phyloP scores from a whole-genome alignment of 2,113 vertebrate species.

The Gasterosteus nipponicus region DNA sequence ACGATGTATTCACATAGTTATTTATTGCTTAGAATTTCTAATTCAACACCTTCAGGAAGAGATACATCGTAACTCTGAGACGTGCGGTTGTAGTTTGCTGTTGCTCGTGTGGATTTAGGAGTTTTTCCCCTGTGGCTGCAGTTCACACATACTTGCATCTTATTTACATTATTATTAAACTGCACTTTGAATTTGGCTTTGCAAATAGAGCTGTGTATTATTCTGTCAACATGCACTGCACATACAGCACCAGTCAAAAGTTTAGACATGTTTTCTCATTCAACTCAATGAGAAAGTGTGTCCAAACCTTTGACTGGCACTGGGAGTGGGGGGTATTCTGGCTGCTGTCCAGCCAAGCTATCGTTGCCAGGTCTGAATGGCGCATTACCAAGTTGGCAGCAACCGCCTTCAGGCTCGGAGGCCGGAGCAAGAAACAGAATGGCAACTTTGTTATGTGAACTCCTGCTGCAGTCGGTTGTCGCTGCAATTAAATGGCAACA shows the following conservation, averaged over 20 bases:
- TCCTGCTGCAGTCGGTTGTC: conserved; percentile 24
- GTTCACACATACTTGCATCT: conserved; percentile 15
- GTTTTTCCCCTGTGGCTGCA: not conserved
- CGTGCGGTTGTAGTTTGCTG: not conserved
- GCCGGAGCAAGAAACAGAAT: conserved; percentile 48
- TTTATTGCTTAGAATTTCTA: not conserved
- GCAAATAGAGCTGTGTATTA: conserved; percentile 54
- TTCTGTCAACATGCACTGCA: conserved; percentile 41
- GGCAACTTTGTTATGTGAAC: conserved; percentile 51
- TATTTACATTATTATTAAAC: conserved; percentile 7
- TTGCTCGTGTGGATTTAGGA: not conserved
- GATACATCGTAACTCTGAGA: not conserved
- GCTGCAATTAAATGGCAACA: conserved; percentile 41
- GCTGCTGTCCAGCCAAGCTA: conserved; percentile 46
- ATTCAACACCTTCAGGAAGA: not conserved
- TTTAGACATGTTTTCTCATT: too few relatives aligned
- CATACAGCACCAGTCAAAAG: conserved; percentile 12
- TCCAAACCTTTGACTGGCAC: too few relatives aligned
- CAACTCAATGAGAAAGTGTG: too few relatives aligned
- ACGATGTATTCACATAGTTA: not conserved
- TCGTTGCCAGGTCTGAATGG: conserved; percentile 57
- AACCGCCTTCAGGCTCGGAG: conserved; percentile 30
- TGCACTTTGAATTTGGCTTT: conserved; percentile 18
- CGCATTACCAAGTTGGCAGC: conserved; percentile 61
- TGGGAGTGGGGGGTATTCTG: conserved; percentile 5